Evolutionary conservation across 2,113 vertebrate species (phyloP).

Genomic region (Heterochromis multidens): DNA sequence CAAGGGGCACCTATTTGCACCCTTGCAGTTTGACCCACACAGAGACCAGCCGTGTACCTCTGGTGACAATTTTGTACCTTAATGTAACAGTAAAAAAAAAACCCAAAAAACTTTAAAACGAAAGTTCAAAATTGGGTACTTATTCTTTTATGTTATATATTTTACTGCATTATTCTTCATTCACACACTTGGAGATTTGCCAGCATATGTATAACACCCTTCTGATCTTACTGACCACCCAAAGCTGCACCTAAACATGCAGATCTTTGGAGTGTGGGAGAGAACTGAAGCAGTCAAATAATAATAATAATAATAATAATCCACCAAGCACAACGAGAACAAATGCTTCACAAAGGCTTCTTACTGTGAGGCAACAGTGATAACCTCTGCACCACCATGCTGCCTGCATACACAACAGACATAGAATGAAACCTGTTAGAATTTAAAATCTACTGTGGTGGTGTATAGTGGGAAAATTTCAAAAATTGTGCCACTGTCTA

Average conservation of each 20-base stretch:
- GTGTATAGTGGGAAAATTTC: no score
- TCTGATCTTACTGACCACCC: background rate
- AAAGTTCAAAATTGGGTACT: no score
- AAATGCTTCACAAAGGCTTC: background rate
- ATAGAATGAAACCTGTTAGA: no score
- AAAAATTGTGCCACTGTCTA: background rate
- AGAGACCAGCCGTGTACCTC: background rate
- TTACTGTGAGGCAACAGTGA: background rate
- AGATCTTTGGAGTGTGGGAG: background rate
- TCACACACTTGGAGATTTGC: no score
- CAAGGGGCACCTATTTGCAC: rapidly evolving
- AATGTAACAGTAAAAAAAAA: background rate
- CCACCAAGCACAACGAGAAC: background rate
- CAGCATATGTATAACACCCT: no score
- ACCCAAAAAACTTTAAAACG: no score
- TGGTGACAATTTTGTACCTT: background rate
- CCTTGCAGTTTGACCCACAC: background rate
- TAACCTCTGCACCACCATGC: rapidly evolving
- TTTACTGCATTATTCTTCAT: no score
- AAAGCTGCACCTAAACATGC: background rate
- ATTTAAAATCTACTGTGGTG: no score
- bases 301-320: no score
- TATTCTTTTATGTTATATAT: no score
- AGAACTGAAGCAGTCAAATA: rapidly evolving
- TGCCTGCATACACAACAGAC: background rate